Evolutionary conservation across 2,797 vertebrate genomes (phyloP).

Genomic region (Sebastes cheni): DNA sequence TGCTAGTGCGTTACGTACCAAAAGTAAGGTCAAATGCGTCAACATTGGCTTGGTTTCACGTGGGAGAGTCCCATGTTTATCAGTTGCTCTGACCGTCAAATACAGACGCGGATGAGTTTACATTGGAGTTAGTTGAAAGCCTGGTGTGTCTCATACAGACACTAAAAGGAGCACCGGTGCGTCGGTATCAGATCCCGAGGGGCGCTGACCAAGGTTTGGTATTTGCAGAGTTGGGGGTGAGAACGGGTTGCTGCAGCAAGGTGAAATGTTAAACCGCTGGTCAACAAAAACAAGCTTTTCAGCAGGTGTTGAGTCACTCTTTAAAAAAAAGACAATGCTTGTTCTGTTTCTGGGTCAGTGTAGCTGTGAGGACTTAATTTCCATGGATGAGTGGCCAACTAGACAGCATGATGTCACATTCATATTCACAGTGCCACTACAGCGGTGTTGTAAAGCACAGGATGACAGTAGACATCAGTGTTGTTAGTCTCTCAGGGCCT

Average conservation of each 20-base stretch:
- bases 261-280: neutral
- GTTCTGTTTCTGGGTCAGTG: neutral
- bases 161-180: neutral
- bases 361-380: neutral
- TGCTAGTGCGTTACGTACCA: too few relatives aligned
- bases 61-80: too few relatives aligned
- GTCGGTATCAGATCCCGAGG: neutral
- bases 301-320: neutral
- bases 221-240: neutral
- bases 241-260: neutral
- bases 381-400: neutral
- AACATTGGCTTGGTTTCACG: too few relatives aligned
- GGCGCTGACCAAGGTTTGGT: too few relatives aligned
- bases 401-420: neutral
- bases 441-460: neutral
- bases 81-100: neutral
- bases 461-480: conserved; percentile 9
- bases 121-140: neutral
- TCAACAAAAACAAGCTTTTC: neutral
- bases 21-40: too few relatives aligned
- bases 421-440: conserved; percentile 10
- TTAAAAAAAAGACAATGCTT: neutral
- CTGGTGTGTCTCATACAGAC: neutral
- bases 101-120: neutral
- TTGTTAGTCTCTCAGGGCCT: neutral